Base-by-base conservation (phyloP, 2,797 vertebrate species). In the Periparus ater region DNA sequence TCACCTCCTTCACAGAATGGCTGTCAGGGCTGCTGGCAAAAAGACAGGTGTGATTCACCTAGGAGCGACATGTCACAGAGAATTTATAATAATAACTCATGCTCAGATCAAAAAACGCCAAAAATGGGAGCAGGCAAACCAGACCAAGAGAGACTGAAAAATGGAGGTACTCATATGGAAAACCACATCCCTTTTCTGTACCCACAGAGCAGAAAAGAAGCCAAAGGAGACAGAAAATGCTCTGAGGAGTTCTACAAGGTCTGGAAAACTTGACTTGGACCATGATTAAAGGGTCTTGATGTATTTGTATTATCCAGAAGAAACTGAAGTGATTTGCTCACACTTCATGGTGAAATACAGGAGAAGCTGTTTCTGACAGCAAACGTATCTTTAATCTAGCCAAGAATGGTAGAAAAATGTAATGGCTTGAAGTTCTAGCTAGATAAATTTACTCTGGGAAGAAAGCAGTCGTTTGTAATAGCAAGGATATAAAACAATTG, bases 401-500 rank as follows among this genome's bases (percentile, higher is more conserved):
- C 75, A 82, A 61, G 45, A 90, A 72, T 22, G 32, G 60, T 30
- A 67, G 55, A 67, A 57, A 53, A 93, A 63, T 19, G 7, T 57
- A 83, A 47, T 45, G 18, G 3, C 40, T 89, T 76, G 68, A 83
- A 65, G 61, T 79, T 83, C 61, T 19, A 79, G 48, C 32, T 57
- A 50, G 38, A 95, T 75, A 84, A 87, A 95, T 92, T 86, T 86
- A 60, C 58, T 42, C 38, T 79, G 53, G 63, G 85, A 96, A 74
- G 42, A 61, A 88, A 87, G n/a, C 10, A 45, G 27, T 36, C 7
- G 77, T 87, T 79, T 94, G 55, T 87, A 85, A 75, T 51, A 65
- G 48, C 34, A 57, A 36, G 18, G 60, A 38, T 36, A 76, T 68
- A 87, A 93, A 95, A 29, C 19, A 74, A 81, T 16, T 44, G 68